Percentiles rank a stretch among this genome's conserved stretches.
Conservation (phyloP, 2,888 invertebrate species). For the Athetis lepigone region DNA sequence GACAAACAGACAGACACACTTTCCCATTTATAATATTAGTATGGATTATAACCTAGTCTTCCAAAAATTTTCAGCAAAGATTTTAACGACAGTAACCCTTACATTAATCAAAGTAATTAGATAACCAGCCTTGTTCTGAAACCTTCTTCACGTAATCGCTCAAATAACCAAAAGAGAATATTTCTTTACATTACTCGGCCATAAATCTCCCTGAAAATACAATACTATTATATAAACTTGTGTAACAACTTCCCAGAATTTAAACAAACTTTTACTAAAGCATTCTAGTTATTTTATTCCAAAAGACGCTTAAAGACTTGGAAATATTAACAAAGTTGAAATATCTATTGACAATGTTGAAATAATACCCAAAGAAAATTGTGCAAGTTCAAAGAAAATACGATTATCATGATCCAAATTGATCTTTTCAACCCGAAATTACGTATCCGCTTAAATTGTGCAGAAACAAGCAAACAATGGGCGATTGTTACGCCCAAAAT, state of each 20-base stretch:
- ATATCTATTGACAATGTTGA: conserved; percentile 34
- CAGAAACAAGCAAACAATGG: conserved; percentile 59
- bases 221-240: conserved; percentile 38
- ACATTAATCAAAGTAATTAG: conserved; percentile 3
- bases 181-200: conserved; percentile 13
- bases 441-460: conserved; percentile 43
- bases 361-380: conserved; percentile 37
- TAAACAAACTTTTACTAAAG: conserved; percentile 31
- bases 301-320: conserved; percentile 39
- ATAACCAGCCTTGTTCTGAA: background rate
- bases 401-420: conserved; percentile 48
- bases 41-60: background rate
- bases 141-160: conserved; percentile 1
- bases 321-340: conserved; percentile 41
- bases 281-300: conserved; percentile 42
- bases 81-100: background rate
- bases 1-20: too few relatives aligned
- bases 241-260: conserved; percentile 18
- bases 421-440: conserved; percentile 37
- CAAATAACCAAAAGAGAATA: conserved; percentile 14
- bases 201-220: conserved; percentile 48
- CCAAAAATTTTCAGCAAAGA: background rate
- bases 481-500: conserved; percentile 50
- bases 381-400: conserved; percentile 22
- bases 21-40: too few relatives aligned